Percentiles rank a stretch among this genome's conserved stretches.
phyloP scores from a whole-genome alignment of 2,888 invertebrate species.

The Callinectes sapidus region DNA sequence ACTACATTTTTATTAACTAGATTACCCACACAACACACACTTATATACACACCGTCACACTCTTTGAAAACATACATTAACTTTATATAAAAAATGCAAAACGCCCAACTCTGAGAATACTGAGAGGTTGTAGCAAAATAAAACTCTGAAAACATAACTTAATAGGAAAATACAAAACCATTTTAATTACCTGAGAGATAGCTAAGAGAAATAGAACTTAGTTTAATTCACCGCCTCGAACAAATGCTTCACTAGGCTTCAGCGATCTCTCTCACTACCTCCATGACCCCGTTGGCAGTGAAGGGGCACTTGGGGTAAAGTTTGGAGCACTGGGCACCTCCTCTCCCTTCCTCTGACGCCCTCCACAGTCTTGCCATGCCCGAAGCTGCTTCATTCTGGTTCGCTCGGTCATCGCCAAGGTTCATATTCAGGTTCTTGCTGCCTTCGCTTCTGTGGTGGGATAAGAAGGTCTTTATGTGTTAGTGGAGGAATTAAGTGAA shows the following conservation, averaged over 20 bases:
- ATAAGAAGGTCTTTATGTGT: background rate
- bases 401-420: background rate
- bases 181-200: background rate
- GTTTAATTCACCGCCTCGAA: background rate
- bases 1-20: background rate
- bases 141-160: background rate
- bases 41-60: background rate
- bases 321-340: conserved; percentile 1
- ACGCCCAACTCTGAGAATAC: background rate
- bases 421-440: background rate
- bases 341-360: conserved; percentile 11
- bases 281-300: conserved; percentile 29
- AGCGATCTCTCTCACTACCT: conserved; percentile 3
- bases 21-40: background rate
- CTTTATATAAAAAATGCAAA: background rate
- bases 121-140: background rate
- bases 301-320: conserved; percentile 27
- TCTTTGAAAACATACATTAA: background rate
- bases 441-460: background rate
- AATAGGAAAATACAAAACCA: no score
- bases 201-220: background rate
- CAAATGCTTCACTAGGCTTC: background rate
- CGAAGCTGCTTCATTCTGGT: background rate
- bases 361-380: background rate
- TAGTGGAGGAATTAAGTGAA: background rate